phyloP scores from a whole-genome alignment of 2,113 vertebrate species.

The Pseudopipra pipra region DNA sequence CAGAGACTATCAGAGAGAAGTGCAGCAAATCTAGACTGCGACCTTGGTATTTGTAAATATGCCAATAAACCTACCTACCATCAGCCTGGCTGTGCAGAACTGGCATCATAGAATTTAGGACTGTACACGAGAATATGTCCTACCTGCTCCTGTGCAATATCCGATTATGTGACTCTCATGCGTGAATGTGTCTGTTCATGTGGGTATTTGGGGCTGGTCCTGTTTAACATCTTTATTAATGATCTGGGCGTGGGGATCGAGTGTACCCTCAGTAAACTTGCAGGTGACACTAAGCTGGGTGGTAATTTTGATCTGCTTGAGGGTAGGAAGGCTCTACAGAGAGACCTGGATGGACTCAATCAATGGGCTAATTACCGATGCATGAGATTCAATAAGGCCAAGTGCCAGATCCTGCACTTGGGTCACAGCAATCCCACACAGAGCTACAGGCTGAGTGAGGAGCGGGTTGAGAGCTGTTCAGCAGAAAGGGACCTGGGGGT shows the following conservation, averaged over 20 bases:
- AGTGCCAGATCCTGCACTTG: not conserved
- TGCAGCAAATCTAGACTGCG: not conserved
- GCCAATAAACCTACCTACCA: not conserved
- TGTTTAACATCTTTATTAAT: not conserved
- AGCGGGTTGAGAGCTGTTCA: not conserved
- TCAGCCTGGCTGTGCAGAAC: not conserved
- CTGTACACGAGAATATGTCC: not conserved
- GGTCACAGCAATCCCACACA: not conserved
- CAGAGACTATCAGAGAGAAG: not conserved
- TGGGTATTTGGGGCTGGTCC: not conserved
- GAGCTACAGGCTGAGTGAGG: not conserved
- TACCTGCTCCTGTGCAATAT: not conserved
- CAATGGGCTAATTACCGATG: not conserved
- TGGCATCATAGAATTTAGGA: not conserved
- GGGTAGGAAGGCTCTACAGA: not conserved
- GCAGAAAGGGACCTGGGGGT: not conserved
- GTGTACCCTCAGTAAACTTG: not conserved
- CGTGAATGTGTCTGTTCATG: not conserved
- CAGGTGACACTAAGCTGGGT: not conserved
- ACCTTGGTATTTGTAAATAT: not conserved
- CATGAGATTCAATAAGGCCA: not conserved
- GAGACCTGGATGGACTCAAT: not conserved
- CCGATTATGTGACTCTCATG: accelerated
- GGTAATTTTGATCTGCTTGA: not conserved
- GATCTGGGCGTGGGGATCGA: not conserved